Evolutionary conservation across 2,113 vertebrate species (phyloP).

Genomic region (Chauna torquata): DNA sequence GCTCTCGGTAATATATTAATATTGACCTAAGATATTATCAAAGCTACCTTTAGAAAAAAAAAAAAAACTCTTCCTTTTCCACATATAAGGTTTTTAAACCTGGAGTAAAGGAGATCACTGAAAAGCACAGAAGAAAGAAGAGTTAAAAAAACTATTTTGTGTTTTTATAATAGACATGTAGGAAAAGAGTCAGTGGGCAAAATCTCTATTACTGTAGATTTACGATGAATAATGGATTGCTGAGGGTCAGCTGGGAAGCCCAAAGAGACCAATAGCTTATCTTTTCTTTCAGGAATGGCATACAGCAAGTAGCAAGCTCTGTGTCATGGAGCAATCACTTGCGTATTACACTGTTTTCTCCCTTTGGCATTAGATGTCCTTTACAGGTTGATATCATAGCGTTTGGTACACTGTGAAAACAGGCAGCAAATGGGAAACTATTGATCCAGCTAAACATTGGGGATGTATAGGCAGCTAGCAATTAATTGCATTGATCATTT

Average conservation of each 20-base stretch:
- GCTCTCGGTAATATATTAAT: background rate
- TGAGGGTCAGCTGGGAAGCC: background rate
- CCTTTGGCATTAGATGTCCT: background rate
- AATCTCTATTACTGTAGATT: background rate
- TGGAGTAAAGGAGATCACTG: background rate
- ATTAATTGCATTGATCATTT: background rate
- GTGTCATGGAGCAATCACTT: background rate
- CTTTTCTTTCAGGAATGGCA: background rate
- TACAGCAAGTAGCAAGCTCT: background rate
- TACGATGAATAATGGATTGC: background rate
- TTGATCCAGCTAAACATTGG: background rate
- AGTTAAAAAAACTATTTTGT: accelerated
- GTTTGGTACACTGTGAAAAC: background rate
- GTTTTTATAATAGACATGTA: accelerated
- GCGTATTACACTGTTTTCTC: background rate
- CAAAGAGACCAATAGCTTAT: background rate
- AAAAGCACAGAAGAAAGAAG: background rate
- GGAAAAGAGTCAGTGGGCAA: background rate
- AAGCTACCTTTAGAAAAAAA: background rate
- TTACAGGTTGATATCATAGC: background rate
- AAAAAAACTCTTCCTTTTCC: background rate
- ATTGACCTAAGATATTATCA: background rate
- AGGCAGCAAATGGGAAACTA: background rate
- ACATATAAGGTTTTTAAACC: background rate
- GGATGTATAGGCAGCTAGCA: background rate